Percentiles rank a stretch among this genome's conserved stretches.
These are phyloP conservation scores for Myodes glareolus DNA, from an alignment of 2,113 vertebrate species.

Conservation along the genomic window DNA sequence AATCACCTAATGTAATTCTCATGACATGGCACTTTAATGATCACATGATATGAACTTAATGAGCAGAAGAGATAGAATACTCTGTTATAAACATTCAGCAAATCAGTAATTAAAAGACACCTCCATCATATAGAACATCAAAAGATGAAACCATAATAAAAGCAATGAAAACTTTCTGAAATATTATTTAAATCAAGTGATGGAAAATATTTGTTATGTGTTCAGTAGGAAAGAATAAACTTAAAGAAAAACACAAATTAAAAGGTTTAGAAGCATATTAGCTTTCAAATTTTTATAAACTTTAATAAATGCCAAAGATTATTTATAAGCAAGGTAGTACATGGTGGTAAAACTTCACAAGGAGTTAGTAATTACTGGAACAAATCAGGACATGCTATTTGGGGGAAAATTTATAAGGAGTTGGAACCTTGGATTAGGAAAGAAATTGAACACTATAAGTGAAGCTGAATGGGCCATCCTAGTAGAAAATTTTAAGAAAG, in stretches of 20 bases:
- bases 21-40: neutral
- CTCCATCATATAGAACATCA: neutral
- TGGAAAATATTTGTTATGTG: neutral
- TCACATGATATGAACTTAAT: neutral
- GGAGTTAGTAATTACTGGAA: too few species aligned
- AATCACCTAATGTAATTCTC: neutral
- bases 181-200: neutral
- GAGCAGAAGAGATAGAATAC: neutral
- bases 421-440: too few species aligned
- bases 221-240: neutral
- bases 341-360: too few species aligned
- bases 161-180: neutral
- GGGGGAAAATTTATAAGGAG: too few species aligned
- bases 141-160: neutral
- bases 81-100: neutral
- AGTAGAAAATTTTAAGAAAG: too few species aligned
- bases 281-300: neutral
- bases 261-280: neutral
- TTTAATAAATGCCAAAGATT: slow-evolving; percentile 6
- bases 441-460: too few species aligned
- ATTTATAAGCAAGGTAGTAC: too few species aligned
- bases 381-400: too few species aligned
- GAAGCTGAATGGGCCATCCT: too few species aligned
- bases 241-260: neutral
- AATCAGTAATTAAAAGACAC: neutral